Conservation (phyloP, 23 tunicate species). For the Styela clava region DNA sequence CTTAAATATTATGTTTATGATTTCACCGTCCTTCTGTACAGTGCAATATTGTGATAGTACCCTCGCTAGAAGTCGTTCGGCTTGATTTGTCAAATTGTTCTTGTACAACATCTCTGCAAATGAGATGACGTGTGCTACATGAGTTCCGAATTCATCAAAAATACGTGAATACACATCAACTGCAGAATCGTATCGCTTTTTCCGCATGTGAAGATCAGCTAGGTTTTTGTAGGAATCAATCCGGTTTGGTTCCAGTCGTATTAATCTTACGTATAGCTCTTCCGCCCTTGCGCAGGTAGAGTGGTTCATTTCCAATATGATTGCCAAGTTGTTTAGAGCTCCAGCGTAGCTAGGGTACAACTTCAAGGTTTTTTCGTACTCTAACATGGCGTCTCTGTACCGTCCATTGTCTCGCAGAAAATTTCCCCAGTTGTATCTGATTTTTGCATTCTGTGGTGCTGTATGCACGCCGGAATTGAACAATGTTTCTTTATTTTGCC, state of each 20-base stretch:
- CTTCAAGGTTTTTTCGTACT: constrained; percentile 36
- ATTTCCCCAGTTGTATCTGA: constrained; percentile 57
- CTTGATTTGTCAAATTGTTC: not conserved
- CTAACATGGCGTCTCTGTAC: constrained; percentile 37
- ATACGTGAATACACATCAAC: constrained; percentile 1
- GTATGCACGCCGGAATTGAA: constrained; percentile 28
- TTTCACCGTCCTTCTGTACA: not conserved
- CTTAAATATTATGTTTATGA: not conserved
- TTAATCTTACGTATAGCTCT: constrained; percentile 28
- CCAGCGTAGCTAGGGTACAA: constrained; percentile 43
- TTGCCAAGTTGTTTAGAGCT: constrained; percentile 64
- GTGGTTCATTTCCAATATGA: constrained; percentile 42
- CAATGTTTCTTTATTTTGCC: constrained; percentile 17
- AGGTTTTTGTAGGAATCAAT: constrained; percentile 34
- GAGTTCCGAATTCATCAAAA: not conserved
- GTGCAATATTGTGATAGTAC: not conserved
- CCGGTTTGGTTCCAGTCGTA: constrained; percentile 27
- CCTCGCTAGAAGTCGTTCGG: not conserved
- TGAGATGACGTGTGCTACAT: not conserved
- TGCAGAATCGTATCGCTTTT: constrained; percentile 2
- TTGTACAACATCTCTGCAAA: not conserved
- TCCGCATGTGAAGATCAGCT: constrained; percentile 20
- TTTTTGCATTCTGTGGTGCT: constrained; percentile 47
- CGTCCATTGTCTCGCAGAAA: constrained; percentile 28
- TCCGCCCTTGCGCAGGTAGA: constrained; percentile 16